Evolutionary conservation across 2,113 vertebrate species (phyloP).

Genomic region (Corydoras sp.): DNA sequence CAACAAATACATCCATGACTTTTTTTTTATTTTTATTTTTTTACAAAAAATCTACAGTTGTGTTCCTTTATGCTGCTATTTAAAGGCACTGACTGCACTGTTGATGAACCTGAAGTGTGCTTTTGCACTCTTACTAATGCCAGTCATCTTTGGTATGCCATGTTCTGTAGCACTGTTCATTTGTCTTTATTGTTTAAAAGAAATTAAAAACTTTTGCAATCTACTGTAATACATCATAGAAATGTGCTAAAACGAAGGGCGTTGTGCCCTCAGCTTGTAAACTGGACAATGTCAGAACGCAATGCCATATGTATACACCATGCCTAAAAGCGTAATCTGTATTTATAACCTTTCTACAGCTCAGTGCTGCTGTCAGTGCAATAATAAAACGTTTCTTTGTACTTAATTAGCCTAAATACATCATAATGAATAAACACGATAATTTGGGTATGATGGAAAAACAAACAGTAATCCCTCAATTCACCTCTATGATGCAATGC

Average conservation of each 20-base stretch:
- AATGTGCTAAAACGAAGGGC: slow-evolving; percentile 25
- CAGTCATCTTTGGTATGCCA: slow-evolving; percentile 68
- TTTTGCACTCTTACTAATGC: slow-evolving; percentile 51
- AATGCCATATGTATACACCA: too few relatives aligned
- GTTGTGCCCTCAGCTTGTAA: slow-evolving; percentile 17
- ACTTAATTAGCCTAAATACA: too few relatives aligned
- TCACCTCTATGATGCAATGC: too few relatives aligned
- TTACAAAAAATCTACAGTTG: too few relatives aligned
- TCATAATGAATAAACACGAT: too few relatives aligned
- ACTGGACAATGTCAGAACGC: slow-evolving; percentile 7
- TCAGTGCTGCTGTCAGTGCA: slow-evolving; percentile 63
- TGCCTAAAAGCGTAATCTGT: background rate
- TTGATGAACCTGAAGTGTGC: slow-evolving; percentile 38
- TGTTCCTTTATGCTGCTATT: too few relatives aligned
- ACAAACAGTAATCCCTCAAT: background rate
- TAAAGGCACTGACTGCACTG: slow-evolving; percentile 47
- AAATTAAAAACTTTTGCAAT: slow-evolving; percentile 17
- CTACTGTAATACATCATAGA: slow-evolving; percentile 12
- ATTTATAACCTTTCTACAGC: slow-evolving; percentile 33
- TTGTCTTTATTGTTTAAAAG: slow-evolving; percentile 17
- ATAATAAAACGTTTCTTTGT: slow-evolving; percentile 44
- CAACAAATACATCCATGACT: too few relatives aligned
- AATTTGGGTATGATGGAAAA: slow-evolving; percentile 4
- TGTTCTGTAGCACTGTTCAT: slow-evolving; percentile 36
- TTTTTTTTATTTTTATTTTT: too few relatives aligned